Percentiles rank a stretch among this genome's conserved stretches.
Conservation (phyloP, 37 sponge, comb jelly and placozoan species). For the Bolinopsis microptera region DNA sequence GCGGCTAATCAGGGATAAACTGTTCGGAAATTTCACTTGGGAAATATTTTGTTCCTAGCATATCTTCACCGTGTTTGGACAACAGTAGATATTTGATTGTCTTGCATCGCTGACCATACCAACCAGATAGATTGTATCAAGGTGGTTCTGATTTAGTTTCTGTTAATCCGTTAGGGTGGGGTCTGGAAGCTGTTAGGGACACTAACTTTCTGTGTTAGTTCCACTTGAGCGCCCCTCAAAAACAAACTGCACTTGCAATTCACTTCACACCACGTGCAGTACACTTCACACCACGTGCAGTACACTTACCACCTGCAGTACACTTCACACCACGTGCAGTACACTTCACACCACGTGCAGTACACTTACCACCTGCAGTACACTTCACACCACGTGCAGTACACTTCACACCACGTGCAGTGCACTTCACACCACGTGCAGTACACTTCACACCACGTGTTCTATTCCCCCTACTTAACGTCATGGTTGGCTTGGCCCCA, state of each 20-base stretch:
- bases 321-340: background rate
- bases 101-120: no score
- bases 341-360: background rate
- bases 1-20: no score
- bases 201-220: background rate
- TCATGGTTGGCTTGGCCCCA: background rate
- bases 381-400: background rate
- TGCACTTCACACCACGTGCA: no score
- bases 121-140: background rate
- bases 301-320: background rate
- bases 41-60: no score
- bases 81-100: no score
- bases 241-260: background rate
- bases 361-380: background rate
- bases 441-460: background rate
- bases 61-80: no score
- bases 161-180: background rate
- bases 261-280: background rate
- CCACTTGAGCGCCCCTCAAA: background rate
- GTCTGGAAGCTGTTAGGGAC: background rate
- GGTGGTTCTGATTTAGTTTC: background rate
- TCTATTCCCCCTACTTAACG: background rate
- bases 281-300: background rate
- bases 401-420: background rate
- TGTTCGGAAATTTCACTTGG: no score